Conservation (phyloP, 2,113 vertebrate genomes). For the Phainopepla nitens region DNA sequence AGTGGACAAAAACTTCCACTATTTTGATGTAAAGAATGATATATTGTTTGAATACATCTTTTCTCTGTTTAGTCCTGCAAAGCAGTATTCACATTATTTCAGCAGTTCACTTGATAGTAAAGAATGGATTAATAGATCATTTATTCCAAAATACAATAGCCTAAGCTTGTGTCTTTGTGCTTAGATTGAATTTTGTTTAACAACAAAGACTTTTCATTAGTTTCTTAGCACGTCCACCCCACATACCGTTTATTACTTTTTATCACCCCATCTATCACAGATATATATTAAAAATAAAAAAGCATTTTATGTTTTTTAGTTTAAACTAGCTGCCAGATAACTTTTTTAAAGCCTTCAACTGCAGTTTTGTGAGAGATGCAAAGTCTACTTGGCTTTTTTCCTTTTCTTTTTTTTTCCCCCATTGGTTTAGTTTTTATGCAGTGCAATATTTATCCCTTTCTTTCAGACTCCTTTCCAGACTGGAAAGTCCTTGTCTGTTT, state of each 20-base stretch:
- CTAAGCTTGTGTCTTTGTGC: neutral
- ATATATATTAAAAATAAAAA: neutral
- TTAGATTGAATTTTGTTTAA: neutral
- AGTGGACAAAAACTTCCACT: neutral
- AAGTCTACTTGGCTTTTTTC: neutral
- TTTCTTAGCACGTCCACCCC: neutral
- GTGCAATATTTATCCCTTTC: neutral
- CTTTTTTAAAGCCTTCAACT: neutral
- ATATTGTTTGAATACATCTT: neutral
- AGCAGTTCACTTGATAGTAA: neutral
- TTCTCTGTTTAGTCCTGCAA: neutral
- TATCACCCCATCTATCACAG: neutral
- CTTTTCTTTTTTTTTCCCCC: fast-evolving
- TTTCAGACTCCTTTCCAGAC: neutral
- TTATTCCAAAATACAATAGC: neutral
- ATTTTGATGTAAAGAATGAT: neutral
- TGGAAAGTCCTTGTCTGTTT: neutral
- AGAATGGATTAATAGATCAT: neutral
- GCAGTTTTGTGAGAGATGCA: neutral
- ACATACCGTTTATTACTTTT: neutral
- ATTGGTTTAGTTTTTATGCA: neutral
- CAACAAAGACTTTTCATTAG: neutral
- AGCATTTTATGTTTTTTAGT: neutral
- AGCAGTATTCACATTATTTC: neutral
- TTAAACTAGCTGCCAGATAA: neutral